phyloP scores from a whole-genome alignment of 2,797 vertebrate genomes.

The Lithobates sylvaticus region DNA sequence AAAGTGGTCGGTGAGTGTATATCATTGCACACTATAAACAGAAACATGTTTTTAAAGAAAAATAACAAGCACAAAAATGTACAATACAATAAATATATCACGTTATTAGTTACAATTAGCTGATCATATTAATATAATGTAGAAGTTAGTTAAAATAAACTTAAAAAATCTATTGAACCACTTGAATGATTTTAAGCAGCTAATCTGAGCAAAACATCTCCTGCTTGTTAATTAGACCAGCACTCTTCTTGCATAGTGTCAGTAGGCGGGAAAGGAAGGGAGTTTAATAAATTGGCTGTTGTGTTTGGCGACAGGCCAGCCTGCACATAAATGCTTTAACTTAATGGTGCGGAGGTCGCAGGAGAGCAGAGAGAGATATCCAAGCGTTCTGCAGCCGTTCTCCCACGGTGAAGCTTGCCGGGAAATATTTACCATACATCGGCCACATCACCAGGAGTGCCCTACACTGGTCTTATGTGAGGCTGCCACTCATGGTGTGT shows the following conservation, averaged over 20 bases:
- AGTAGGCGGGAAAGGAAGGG: constrained; percentile 72
- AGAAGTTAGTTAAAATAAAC: too few relatives aligned
- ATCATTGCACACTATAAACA: too few relatives aligned
- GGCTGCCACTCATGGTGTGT: constrained; percentile 12
- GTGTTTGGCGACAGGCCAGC: constrained; percentile 71
- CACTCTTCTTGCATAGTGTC: constrained; percentile 57
- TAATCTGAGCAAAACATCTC: too few relatives aligned
- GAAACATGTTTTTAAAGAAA: too few relatives aligned
- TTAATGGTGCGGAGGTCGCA: constrained; percentile 67
- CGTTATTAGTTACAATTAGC: too few relatives aligned
- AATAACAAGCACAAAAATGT: too few relatives aligned
- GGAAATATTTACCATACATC: background rate
- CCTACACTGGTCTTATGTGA: background rate
- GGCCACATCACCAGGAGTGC: background rate
- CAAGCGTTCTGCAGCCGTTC: constrained; percentile 45
- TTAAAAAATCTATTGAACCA: too few relatives aligned
- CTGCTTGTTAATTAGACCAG: too few relatives aligned
- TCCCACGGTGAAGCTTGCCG: background rate
- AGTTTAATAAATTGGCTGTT: constrained; percentile 70
- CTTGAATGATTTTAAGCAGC: too few relatives aligned
- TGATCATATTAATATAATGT: too few relatives aligned
- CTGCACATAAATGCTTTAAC: constrained; percentile 60
- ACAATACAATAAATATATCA: too few relatives aligned
- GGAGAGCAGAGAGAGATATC: constrained; percentile 64
- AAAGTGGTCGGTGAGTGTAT: too few relatives aligned